Conservation (phyloP, 2,888 invertebrate genomes). For the Xestia sexstrigata region DNA sequence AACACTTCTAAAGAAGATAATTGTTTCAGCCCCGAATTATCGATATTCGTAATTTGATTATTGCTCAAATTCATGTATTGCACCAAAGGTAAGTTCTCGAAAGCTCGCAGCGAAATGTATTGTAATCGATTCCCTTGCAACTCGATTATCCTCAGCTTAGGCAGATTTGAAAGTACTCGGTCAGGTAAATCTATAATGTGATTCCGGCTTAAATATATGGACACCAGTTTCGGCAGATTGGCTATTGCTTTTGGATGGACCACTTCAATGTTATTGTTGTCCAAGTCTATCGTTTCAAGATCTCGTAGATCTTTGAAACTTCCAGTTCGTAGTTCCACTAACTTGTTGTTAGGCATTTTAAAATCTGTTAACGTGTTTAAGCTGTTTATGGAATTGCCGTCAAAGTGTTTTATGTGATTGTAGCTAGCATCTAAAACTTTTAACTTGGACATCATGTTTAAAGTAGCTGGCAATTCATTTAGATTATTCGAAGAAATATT, state of each 20-base stretch:
- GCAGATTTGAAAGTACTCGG: slow-evolving; percentile 94
- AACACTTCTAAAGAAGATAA: slow-evolving; percentile 95
- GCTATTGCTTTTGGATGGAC: slow-evolving; percentile 94
- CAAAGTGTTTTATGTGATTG: slow-evolving; percentile 93
- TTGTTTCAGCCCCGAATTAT: slow-evolving; percentile 93
- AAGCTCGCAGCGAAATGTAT: slow-evolving; percentile 93
- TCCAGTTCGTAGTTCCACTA: slow-evolving; percentile 93
- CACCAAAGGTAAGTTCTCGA: slow-evolving; percentile 94
- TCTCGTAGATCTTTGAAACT: slow-evolving; percentile 93
- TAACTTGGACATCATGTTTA: slow-evolving; percentile 93
- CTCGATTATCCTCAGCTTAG: slow-evolving; percentile 93
- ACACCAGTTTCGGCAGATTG: slow-evolving; percentile 92
- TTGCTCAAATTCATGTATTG: slow-evolving; percentile 96
- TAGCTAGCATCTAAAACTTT: slow-evolving; percentile 94
- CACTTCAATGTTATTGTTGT: slow-evolving; percentile 94
- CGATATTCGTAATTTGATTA: slow-evolving; percentile 94
- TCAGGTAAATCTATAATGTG: slow-evolving; percentile 94
- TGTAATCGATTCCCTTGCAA: slow-evolving; percentile 95
- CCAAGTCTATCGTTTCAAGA: slow-evolving; percentile 94
- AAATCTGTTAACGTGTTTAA: slow-evolving; percentile 93
- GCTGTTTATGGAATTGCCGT: slow-evolving; percentile 93
- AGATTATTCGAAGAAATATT: slow-evolving; percentile 95
- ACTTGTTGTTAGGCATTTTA: slow-evolving; percentile 94
- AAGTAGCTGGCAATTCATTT: slow-evolving; percentile 93
- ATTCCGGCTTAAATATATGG: slow-evolving; percentile 93